Evolutionary conservation across 2,113 vertebrate genomes (phyloP).

Genomic region (Oncorhynchus masou): DNA sequence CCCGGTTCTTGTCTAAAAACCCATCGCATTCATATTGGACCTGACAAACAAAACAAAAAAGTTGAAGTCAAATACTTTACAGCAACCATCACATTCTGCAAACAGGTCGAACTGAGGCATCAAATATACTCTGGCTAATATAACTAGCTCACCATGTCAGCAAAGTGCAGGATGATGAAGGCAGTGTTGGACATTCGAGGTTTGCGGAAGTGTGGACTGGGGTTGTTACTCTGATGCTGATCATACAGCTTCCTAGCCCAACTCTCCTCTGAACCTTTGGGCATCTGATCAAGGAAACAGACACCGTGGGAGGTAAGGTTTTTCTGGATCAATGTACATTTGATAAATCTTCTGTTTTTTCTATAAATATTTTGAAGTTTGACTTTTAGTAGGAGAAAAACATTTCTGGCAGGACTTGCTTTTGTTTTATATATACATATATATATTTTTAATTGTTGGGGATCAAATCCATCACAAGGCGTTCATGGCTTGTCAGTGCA

Average conservation of each 20-base stretch:
- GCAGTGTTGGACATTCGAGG: constrained; percentile 71
- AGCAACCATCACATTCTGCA: not conserved
- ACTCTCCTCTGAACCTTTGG: constrained; percentile 77
- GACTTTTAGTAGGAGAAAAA: too few species aligned
- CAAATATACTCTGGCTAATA: not conserved
- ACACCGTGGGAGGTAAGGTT: not conserved
- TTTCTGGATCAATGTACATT: not conserved
- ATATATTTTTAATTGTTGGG: too few species aligned
- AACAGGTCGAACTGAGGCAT: not conserved
- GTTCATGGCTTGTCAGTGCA: too few species aligned
- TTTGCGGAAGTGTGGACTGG: constrained; percentile 75
- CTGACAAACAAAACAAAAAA: constrained; percentile 43
- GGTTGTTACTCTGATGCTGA: constrained; percentile 59
- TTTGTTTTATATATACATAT: too few species aligned
- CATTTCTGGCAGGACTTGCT: too few species aligned
- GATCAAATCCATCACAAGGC: too few species aligned
- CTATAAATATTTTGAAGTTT: too few species aligned
- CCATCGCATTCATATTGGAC: constrained; percentile 78
- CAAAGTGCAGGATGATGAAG: constrained; percentile 78
- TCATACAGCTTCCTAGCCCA: constrained; percentile 80
- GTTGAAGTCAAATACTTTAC: not conserved
- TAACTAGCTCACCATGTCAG: constrained; percentile 67
- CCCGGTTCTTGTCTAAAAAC: constrained; percentile 80
- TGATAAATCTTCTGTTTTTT: too few species aligned
- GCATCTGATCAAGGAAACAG: constrained; percentile 67